Base-by-base conservation (phyloP, 1,140 invertebrate genomes). In the Lucilia cuprina region DNA sequence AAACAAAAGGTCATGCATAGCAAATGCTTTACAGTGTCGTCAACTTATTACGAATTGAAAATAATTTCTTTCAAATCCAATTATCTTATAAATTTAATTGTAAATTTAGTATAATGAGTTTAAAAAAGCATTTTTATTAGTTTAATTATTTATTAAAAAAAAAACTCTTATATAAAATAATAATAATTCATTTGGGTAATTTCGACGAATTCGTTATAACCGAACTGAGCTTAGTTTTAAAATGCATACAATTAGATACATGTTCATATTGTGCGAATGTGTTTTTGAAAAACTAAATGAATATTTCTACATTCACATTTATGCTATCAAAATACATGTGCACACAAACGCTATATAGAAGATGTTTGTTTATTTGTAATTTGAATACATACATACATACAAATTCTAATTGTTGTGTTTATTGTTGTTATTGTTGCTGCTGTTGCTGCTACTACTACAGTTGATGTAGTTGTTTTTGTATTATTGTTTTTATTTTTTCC, bases 1-100 rank as follows among this genome's bases (percentile, higher is more conserved):
- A 78, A 78, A 78, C 75, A 78, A 78, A 78, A 78, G 75, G 75
- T 78, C 75, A 78, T 78, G n/a, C 41, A 78, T 47, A 78, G 30
- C 35, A 34, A 77, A 41, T 34, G 19, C 4, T 55, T 10, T 41
- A 41, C 41, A 41, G 41, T 41, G 41, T 2, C 0, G 41, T 41
- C 4, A 8, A 55, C 0, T 14, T 55, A 55, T 55, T 14, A n/a
- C 12, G 50, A 41, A 41, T 41, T 8, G 10, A 41, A 10, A 5
- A 41, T 41, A 7, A 41, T 41, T 41, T 41, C 25, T 41, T 41
- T 10, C 41, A 41, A 41, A 41, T 8, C 41, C 41, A 41, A 41
- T 8, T 30, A 2, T 30, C 1, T 30, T 30, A 3, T 1, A 2
- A 30, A 30, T 30, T 30, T 30, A 30, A 30, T 30, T 30, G 25